Conservation (phyloP, 1,140 invertebrate genomes). For the Cepaea nemoralis region DNA sequence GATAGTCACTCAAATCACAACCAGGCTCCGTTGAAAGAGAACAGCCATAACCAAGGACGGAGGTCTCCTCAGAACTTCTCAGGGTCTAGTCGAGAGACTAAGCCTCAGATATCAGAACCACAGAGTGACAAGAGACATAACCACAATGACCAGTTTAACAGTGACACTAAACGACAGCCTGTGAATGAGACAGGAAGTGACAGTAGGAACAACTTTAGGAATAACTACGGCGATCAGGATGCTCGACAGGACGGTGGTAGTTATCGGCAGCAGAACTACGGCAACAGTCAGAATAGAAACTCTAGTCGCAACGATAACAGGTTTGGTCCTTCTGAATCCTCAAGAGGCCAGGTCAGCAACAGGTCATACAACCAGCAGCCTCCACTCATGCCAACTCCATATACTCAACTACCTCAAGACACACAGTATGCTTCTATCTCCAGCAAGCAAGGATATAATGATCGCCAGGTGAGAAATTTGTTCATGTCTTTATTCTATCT, state of each 20-base stretch:
- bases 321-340: neutral
- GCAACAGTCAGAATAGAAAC: neutral
- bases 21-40: neutral
- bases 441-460: neutral
- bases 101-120: neutral
- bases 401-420: constrained; percentile 1
- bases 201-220: neutral
- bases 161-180: neutral
- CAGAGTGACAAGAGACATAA: neutral
- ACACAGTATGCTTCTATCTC: neutral
- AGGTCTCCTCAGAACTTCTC: neutral
- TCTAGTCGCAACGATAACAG: constrained; percentile 2
- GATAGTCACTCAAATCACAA: neutral
- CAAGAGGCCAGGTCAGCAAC: neutral
- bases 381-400: neutral
- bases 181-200: neutral
- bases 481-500: too few species aligned
- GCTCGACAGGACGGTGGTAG: too few species aligned
- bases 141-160: constrained; percentile 14
- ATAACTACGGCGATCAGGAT: neutral
- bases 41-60: neutral
- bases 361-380: constrained; percentile 12
- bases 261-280: neutral
- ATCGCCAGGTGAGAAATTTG: neutral
- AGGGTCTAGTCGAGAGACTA: neutral